Evolutionary conservation across 2,797 vertebrate species (phyloP), one percentile per base, ranked within the genome.

Genomic region (Lindbergichthys nudifrons): DNA sequence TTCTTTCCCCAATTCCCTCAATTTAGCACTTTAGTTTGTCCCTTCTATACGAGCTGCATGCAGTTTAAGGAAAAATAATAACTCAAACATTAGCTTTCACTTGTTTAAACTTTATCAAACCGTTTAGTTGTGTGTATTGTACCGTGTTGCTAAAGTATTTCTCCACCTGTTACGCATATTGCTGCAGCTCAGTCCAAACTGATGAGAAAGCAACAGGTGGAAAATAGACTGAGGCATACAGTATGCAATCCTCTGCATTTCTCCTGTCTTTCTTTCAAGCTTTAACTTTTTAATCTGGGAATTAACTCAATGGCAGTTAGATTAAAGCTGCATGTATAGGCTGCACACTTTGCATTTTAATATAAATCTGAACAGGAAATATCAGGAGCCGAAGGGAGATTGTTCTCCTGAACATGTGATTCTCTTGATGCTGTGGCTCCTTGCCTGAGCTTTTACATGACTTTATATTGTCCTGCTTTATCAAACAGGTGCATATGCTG

Each of bases 181-280:
- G 75, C 84, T 54, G 85, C 80, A 71, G 81, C 61, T 45, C 70
- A 62, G 57, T 21, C 30, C 48, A 73, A 53, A 56, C 60, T 11
- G 58, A 6, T n/a, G 46, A 52, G 60, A 50, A 1, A 62, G 87
- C 91, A 93, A 92, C 90, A 92, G 83, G 86, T 92, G 82, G 84
- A 32, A 21, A 62, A 58, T 1, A 64, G 16, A 65, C 32, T 0
- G 10, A 72, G 53, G 18, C 12, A 8, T 1, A n/a, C n/a, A n/a
- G n/a, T n/a, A 4, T 42, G 4, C 13, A 36, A 50, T 6, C 4
- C 42, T 1, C 16, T 54, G 13, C 39, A 0, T n/a, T 32, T 51
- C 41, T 53, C 23, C 41, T 5, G 1, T 36, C 21, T 46, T 16
- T 42, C 54, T 48, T 13, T 53, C 39, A 3, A 8, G 50, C 62